Evolutionary conservation across 2,113 vertebrate genomes (phyloP).

Genomic region (Fregata magnificens): DNA sequence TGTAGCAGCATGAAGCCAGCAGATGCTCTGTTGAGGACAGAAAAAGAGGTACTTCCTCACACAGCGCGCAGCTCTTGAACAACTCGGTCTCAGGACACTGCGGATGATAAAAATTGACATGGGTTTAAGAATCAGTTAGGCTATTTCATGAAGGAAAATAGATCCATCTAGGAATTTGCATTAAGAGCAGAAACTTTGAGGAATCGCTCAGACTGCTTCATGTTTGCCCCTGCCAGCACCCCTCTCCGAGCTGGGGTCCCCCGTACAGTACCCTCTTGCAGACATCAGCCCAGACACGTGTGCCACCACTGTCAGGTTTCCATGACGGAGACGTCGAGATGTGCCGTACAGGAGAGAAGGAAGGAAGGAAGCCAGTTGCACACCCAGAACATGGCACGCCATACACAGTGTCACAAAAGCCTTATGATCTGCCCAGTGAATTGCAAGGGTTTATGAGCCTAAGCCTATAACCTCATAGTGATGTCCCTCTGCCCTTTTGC

Average conservation of each 20-base stretch:
- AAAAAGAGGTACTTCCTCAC: not conserved
- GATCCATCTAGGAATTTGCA: not conserved
- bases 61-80: fast-evolving
- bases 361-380: not conserved
- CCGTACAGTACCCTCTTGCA: too few relatives aligned
- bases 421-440: not conserved
- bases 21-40: not conserved
- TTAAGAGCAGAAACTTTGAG: not conserved
- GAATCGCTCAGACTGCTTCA: not conserved
- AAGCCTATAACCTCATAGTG: not conserved
- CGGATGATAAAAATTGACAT: not conserved
- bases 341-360: not conserved
- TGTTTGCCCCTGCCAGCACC: not conserved
- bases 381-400: not conserved
- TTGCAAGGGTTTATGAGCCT: not conserved
- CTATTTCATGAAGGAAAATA: not conserved
- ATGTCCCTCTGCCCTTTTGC: not conserved
- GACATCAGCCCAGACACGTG: not conserved
- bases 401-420: not conserved
- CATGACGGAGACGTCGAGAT: fast-evolving
- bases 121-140: not conserved
- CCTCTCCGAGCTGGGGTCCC: not conserved
- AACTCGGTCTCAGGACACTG: not conserved
- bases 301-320: not conserved
- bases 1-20: not conserved